phyloP scores from a whole-genome alignment of 2,888 invertebrate species.

The Iphiclides podalirius region DNA sequence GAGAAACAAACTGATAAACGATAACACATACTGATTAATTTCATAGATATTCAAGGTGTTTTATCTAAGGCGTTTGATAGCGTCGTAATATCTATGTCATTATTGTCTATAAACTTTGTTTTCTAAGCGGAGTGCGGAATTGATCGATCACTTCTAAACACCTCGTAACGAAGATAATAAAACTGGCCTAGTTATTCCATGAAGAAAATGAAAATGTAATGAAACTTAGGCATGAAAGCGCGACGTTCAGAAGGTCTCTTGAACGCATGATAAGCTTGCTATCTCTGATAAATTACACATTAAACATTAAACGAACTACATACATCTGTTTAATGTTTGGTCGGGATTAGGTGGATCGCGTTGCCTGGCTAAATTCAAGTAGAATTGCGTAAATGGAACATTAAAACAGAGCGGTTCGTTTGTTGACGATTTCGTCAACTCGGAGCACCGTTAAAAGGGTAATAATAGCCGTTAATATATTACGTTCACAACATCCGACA shows the following conservation, averaged over 20 bases:
- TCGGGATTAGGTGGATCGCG: constrained; percentile 4
- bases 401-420: background rate
- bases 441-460: background rate
- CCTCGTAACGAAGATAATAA: background rate
- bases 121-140: background rate
- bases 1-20: constrained; percentile 17
- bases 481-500: constrained; percentile 4
- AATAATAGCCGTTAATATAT: constrained; percentile 16
- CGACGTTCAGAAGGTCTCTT: constrained; percentile 4
- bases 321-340: constrained; percentile 38
- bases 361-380: too few relatives aligned
- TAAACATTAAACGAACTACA: constrained; percentile 42
- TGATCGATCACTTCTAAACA: constrained; percentile 4
- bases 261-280: constrained; percentile 33
- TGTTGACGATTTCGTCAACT: constrained; percentile 8
- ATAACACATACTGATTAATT: constrained; percentile 22
- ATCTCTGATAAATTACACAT: constrained; percentile 44
- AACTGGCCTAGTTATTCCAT: constrained; percentile 3
- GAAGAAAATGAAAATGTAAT: background rate
- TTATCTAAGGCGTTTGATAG: constrained; percentile 33
- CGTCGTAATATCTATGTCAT: constrained; percentile 4
- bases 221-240: background rate
- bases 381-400: constrained; percentile 11
- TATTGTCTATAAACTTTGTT: constrained; percentile 3
- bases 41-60: constrained; percentile 32